A percentile compares a stretch with the other conserved stretches of the same genome.
These are phyloP conservation scores for Anticlea derivata DNA, from an alignment of 2,888 invertebrate genomes.

Conservation along the genomic window DNA sequence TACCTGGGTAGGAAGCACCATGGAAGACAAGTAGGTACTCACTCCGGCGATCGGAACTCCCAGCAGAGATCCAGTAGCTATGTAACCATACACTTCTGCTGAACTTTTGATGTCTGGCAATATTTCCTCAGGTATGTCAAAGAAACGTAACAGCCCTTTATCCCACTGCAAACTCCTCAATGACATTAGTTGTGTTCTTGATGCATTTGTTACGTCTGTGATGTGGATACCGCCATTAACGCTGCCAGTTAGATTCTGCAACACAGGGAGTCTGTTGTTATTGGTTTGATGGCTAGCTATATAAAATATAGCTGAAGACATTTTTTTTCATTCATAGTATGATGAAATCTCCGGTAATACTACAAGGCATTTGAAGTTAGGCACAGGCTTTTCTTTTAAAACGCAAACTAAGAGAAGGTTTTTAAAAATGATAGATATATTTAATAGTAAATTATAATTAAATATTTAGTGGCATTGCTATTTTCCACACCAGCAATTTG, in stretches of 20 bases:
- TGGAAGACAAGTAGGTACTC: slow-evolving; percentile 52
- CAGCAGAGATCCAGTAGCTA: slow-evolving; percentile 88
- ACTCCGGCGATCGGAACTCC: slow-evolving; percentile 95
- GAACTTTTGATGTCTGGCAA: slow-evolving; percentile 95
- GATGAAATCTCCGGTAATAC: too few species aligned
- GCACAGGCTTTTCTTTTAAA: too few species aligned
- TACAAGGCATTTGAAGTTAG: too few species aligned
- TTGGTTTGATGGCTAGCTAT: too few species aligned
- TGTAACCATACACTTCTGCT: slow-evolving; percentile 95
- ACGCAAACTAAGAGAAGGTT: too few species aligned
- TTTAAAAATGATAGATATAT: too few species aligned
- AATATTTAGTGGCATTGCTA: too few species aligned
- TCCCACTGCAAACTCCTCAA: slow-evolving; percentile 95
- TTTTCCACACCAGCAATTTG: too few species aligned
- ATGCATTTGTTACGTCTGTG: slow-evolving; percentile 99
- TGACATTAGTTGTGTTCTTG: slow-evolving; percentile 98
- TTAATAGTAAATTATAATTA: too few species aligned
- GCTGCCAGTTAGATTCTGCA: slow-evolving; percentile 85
- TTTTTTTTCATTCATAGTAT: too few species aligned
- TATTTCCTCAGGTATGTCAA: slow-evolving; percentile 92
- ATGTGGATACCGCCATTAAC: slow-evolving; percentile 86
- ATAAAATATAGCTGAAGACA: too few species aligned
- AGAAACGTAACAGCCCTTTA: slow-evolving; percentile 92
- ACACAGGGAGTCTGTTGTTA: slow-evolving; percentile 14
- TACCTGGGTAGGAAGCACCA: too few species aligned